These are phyloP conservation scores for Microvelia longipes DNA, from an alignment of 1,140 invertebrate species.

Conservation along the genomic window DNA sequence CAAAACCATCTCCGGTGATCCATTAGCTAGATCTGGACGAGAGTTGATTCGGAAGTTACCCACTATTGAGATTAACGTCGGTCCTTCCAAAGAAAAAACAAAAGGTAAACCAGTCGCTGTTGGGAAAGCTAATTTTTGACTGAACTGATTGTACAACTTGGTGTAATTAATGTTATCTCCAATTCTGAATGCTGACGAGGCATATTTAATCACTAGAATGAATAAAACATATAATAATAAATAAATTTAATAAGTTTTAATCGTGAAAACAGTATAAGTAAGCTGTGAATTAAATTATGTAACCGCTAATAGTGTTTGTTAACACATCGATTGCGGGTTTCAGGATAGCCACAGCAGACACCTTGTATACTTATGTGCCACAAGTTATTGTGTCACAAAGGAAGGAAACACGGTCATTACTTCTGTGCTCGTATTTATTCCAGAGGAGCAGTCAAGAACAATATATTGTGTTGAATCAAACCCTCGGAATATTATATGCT, in stretches of 20 bases:
- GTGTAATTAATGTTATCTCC: conserved; percentile 37
- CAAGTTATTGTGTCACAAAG: not conserved
- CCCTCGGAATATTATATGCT: too few species aligned
- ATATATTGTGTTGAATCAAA: too few species aligned
- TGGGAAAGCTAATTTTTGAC: conserved; percentile 43
- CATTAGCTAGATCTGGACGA: conserved; percentile 25
- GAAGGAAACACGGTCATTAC: not conserved
- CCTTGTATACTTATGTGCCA: not conserved
- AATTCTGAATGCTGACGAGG: conserved; percentile 26
- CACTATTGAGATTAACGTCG: conserved; percentile 32
- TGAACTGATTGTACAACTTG: conserved; percentile 35
- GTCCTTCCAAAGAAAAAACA: conserved; percentile 38
- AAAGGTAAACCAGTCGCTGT: conserved; percentile 48
- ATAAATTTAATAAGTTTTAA: not conserved
- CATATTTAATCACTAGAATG: conserved; percentile 27
- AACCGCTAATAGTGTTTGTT: too few species aligned
- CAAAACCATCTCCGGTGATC: conserved; percentile 18
- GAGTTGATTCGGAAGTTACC: conserved; percentile 31
- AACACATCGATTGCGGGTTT: too few species aligned
- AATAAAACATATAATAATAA: not conserved
- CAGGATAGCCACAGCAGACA: not conserved
- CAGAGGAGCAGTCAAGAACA: not conserved
- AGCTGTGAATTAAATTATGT: too few species aligned
- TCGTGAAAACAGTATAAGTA: not conserved
- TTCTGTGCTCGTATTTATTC: not conserved